Evolutionary conservation across 2,888 invertebrate genomes (phyloP).

Genomic region (Papilio protenor): DNA sequence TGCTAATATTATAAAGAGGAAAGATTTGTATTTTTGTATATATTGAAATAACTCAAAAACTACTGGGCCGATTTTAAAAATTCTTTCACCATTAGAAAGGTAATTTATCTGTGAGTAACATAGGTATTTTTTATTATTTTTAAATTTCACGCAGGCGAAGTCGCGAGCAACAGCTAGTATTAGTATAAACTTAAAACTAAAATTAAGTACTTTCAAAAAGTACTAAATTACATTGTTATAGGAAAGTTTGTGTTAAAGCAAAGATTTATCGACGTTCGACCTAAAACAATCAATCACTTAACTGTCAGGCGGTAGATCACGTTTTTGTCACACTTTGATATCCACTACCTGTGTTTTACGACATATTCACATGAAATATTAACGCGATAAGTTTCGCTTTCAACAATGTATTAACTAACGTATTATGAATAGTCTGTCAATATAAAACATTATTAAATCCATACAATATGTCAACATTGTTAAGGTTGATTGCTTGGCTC

Average conservation of each 20-base stretch:
- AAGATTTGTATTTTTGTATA: too few species aligned
- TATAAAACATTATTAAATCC: background rate
- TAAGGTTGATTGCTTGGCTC: background rate
- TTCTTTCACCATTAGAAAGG: too few species aligned
- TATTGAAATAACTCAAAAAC: too few species aligned
- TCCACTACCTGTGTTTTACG: constrained; percentile 2
- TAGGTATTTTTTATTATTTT: too few species aligned
- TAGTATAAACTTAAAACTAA: too few species aligned
- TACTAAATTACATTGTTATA: too few species aligned
- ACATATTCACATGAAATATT: background rate
- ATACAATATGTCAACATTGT: background rate
- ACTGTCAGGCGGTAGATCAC: background rate
- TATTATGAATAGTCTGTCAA: background rate
- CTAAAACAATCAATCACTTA: background rate
- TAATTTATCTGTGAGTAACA: too few species aligned
- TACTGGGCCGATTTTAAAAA: too few species aligned
- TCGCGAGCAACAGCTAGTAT: too few species aligned
- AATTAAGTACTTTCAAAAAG: too few species aligned
- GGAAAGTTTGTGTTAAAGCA: background rate
- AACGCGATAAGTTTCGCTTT: background rate
- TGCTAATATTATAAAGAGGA: too few species aligned
- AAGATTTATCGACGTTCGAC: background rate
- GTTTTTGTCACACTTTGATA: background rate
- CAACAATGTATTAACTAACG: background rate
- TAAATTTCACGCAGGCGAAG: too few species aligned